These are phyloP conservation scores for Mustelus asterias DNA, from an alignment of 2,113 vertebrate species.

Conservation along the genomic window DNA sequence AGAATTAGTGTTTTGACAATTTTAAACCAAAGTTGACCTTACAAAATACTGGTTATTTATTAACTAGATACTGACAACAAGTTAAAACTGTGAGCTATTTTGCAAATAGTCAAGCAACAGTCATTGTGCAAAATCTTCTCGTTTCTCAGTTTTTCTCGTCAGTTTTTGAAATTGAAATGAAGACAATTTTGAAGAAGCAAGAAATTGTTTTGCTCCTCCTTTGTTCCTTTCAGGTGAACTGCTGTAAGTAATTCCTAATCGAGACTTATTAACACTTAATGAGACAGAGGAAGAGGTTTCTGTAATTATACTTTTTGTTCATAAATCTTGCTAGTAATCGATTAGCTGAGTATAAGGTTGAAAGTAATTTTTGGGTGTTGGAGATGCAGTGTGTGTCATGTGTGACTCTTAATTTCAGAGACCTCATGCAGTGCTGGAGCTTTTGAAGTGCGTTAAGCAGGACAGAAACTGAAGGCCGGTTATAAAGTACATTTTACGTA, in stretches of 20 bases:
- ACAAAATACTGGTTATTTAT: neutral
- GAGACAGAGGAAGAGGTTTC: neutral
- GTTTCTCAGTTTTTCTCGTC: neutral
- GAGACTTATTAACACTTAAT: neutral
- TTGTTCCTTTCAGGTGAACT: neutral
- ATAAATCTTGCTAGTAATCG: neutral
- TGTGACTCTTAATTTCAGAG: neutral
- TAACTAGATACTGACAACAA: constrained; percentile 1
- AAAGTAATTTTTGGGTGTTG: neutral
- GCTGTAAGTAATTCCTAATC: neutral
- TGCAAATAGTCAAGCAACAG: neutral
- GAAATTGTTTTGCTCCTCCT: neutral
- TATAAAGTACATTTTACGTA: neutral
- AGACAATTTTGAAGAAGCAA: neutral
- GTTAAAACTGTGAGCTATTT: neutral
- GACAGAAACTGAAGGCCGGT: neutral
- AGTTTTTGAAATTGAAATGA: neutral
- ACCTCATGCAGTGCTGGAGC: neutral
- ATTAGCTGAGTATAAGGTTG: neutral
- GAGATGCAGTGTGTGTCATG: neutral
- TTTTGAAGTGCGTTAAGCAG: neutral
- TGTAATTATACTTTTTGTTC: neutral
- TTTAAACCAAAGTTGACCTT: neutral
- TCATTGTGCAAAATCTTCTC: neutral
- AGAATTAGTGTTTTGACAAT: neutral